A percentile compares a stretch with the other conserved stretches of the same genome.
phyloP scores from a whole-genome alignment of 2,797 vertebrate species.

The Chrysocyon brachyurus region DNA sequence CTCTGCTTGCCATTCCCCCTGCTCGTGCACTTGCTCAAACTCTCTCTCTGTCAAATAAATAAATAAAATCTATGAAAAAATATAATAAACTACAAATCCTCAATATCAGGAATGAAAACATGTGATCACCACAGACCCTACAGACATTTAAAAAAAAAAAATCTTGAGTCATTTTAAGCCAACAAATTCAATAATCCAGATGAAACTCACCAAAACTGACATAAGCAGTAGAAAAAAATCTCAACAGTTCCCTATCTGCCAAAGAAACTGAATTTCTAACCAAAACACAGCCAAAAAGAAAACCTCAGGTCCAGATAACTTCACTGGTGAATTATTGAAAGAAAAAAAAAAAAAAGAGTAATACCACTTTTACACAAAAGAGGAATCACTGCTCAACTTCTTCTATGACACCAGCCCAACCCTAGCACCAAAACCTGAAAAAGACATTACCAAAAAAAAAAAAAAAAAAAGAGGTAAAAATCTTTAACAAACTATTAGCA shows the following conservation, averaged over 20 bases:
- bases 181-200: not conserved
- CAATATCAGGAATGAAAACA: not conserved
- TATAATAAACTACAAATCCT: not conserved
- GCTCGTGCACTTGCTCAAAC: no score
- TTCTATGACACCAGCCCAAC: not conserved
- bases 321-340: not conserved
- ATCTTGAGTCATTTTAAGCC: not conserved
- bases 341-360: not conserved
- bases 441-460: not conserved
- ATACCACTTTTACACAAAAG: not conserved
- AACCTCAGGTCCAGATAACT: not conserved
- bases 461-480: not conserved
- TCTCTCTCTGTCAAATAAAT: no score
- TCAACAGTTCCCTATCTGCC: not conserved
- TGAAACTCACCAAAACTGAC: not conserved
- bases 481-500: not conserved
- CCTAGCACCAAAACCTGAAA: not conserved
- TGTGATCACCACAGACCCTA: not conserved
- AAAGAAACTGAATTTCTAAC: not conserved
- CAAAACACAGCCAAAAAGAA: not conserved
- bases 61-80: no score
- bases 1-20: no score
- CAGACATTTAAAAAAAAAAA: not conserved
- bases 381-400: no score
- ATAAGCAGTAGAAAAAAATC: not conserved